Base-by-base conservation (phyloP, 2,113 vertebrate genomes). In the Ictalurus punctatus region DNA sequence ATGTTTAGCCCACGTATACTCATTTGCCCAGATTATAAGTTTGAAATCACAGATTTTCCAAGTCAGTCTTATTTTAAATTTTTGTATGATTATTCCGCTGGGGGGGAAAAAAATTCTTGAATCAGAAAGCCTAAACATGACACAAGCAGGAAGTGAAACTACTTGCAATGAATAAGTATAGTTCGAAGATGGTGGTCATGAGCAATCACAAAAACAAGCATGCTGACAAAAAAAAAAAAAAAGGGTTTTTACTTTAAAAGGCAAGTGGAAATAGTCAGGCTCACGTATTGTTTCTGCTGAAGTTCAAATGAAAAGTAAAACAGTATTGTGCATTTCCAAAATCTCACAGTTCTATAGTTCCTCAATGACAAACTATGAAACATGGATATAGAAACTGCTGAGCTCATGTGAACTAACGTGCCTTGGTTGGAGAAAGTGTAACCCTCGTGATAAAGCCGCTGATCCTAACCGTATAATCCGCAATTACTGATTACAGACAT, bases 101-200 rank as follows among this genome's bases (percentile, higher is more conserved):
- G 37, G 10, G 44, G 44, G 44, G 6, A 48, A 1, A 6, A 6
- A 34, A 48, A 16, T 44, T 4, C 27, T n/a, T 52, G 52, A 27
- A n/a, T 34, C 69, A 23, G 44, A 61, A 61, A 23, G 21, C 10
- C 79, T 58, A 27, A 78, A 27, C 5, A 54, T 17, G 16, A 48
- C 48, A 56, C 25, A 78, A 40, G 10, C 2, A 83, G 81, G 81
- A 83, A 83, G 58, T 83, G 81, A 83, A 83, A 83, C 56, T 83
- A 19, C 30, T 30, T 40, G 19, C 21, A 37, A 19, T 82, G 21
- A 82, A 59, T 40, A 40, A 61, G 30, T 25, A 4, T 37, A 59
- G 19, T 21, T 82, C 23, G 10, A 21, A 58, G 54, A 58, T 23
- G n/a, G n/a, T 34, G 81, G 61, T 61, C 81, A 81, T 30, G 13